Evolutionary conservation across 2,888 invertebrate genomes (phyloP).

Genomic region (Hypselothyrea guttata): DNA sequence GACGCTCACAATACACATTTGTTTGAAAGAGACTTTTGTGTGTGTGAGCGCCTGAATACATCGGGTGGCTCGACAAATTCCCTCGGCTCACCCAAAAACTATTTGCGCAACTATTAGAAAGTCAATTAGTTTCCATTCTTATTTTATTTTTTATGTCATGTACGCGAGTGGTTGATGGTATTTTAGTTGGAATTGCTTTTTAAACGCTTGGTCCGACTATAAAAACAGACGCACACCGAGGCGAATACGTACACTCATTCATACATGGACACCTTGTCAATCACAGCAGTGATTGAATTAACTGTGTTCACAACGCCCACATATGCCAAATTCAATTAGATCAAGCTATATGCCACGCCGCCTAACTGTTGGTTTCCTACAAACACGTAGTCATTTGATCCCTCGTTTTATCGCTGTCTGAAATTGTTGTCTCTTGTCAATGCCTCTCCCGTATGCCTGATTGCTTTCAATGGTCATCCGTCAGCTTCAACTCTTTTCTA

Average conservation of each 20-base stretch:
- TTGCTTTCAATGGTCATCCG: too few species aligned
- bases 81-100: constrained; percentile 45
- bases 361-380: too few species aligned
- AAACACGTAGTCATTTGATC: too few species aligned
- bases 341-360: too few species aligned
- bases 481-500: too few species aligned
- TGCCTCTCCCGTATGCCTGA: too few species aligned
- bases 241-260: too few species aligned
- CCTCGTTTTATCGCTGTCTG: too few species aligned
- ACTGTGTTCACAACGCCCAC: neutral
- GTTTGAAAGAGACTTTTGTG: constrained; percentile 51
- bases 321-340: too few species aligned
- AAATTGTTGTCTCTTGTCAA: too few species aligned
- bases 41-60: constrained; percentile 34
- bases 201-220: constrained; percentile 1
- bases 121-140: constrained; percentile 59
- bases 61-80: constrained; percentile 54
- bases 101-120: constrained; percentile 70
- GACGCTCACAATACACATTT: constrained; percentile 17
- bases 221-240: neutral
- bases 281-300: constrained; percentile 29
- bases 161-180: neutral
- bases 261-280: constrained; percentile 5
- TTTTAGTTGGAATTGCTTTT: constrained; percentile 5
- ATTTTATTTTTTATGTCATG: neutral